These are phyloP conservation scores for Scatophagus argus DNA, from an alignment of 2,113 vertebrate genomes.

Conservation along the genomic window DNA sequence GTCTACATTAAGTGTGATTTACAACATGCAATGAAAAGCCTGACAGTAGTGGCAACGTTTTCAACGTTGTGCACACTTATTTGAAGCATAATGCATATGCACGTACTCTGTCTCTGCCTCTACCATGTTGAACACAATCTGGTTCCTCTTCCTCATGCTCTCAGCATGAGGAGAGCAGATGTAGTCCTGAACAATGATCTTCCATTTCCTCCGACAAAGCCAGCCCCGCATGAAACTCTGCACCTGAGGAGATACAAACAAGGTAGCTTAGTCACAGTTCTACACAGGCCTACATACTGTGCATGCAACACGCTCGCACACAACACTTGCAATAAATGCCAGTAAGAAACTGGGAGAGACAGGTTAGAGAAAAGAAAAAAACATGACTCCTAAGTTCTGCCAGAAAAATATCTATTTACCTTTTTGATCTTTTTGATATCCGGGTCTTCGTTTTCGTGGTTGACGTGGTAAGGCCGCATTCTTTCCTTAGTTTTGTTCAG, in stretches of 20 bases:
- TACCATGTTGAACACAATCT: slow-evolving; percentile 99
- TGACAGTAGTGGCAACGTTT: neutral
- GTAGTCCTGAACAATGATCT: slow-evolving; percentile 98
- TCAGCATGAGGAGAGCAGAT: slow-evolving; percentile 99
- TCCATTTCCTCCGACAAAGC: slow-evolving; percentile 98
- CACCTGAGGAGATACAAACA: slow-evolving; percentile 84
- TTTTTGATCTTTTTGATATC: slow-evolving; percentile 99
- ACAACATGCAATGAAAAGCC: neutral
- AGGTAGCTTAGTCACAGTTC: neutral
- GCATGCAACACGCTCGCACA: neutral
- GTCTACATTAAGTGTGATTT: neutral
- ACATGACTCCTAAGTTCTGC: neutral
- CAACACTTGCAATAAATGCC: neutral
- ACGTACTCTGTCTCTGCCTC: slow-evolving; percentile 97
- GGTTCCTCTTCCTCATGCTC: slow-evolving; percentile 98
- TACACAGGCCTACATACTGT: neutral
- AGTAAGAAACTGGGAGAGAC: neutral
- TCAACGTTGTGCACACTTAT: neutral
- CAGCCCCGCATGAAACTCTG: slow-evolving; percentile 99
- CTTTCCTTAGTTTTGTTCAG: slow-evolving; percentile 99
- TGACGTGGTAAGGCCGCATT: slow-evolving; percentile 94
- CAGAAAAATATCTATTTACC: slow-evolving; percentile 78
- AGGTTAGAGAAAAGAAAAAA: neutral
- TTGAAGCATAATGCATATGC: slow-evolving; percentile 36
- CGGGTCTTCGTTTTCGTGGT: slow-evolving; percentile 94